Evolutionary conservation across 2,797 vertebrate species (phyloP), one percentile per base, ranked within the genome.

Genomic region (Sphenodon punctatus): DNA sequence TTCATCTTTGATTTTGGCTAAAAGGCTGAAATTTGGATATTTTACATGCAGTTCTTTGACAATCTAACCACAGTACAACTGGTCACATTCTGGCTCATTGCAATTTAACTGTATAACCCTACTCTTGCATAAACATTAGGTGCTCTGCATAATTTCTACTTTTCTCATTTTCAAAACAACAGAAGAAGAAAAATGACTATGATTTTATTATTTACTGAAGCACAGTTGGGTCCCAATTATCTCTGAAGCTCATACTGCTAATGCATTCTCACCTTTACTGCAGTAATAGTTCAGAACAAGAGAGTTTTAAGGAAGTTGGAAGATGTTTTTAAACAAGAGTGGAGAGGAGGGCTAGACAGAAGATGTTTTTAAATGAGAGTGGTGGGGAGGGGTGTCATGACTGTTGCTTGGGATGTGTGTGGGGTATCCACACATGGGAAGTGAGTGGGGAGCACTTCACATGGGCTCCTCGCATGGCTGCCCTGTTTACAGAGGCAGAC

Each of bases 71-170:
- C 1, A 49, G 56, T 46, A 61, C 45, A 61, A 79, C 48, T 1
- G 1, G 22, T 56, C 63, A 66, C 75, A 41, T 3, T 59, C n/a
- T 51, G 15, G 14, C 78, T 6, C 1, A 67, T 64, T 1, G 5
- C 63, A 75, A 38, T 64, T 79, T 74, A 48, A 53, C 4, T 38
- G 19, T 16, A 17, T 56, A 43, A 23, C 56, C 65, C 23, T 82
- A 13, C 10, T 82, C 64, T 65, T 22, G 49, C 61, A 2, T 48
- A 67, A 4, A 74, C 65, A 23, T 67, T 45, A 36, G 46, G 22
- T 19, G 48, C 81, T 67, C 13, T 51, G 67, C 81, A 63, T 81
- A 51, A 76, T 84, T 79, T 81, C 20, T 7, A 61, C 72, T 78
- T 32, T 25, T 70, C 4, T 63, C 8, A 55, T 0, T 48, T 41